Conservation (phyloP, 2,113 vertebrate genomes). For the Syngnathus scovelli region DNA sequence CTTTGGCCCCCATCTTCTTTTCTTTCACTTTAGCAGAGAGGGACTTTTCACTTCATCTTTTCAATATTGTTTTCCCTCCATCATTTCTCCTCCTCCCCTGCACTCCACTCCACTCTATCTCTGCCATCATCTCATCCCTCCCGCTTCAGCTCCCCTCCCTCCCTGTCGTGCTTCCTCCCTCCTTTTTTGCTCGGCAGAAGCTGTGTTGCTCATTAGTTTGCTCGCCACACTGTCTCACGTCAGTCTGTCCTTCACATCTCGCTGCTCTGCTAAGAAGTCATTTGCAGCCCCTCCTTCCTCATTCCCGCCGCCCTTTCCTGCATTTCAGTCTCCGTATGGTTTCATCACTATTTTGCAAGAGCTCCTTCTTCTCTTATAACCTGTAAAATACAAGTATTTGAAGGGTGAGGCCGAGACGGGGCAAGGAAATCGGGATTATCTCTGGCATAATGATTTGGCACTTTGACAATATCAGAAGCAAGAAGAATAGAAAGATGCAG, state of each 20-base stretch:
- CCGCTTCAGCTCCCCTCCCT: constrained; percentile 1
- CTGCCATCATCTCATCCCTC: constrained; percentile 31
- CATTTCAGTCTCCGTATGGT: constrained; percentile 65
- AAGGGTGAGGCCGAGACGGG: constrained; percentile 41
- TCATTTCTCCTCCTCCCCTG: constrained; percentile 7
- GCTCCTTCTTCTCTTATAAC: constrained; percentile 15
- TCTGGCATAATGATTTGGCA: constrained; percentile 36
- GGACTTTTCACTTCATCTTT: constrained; percentile 7
- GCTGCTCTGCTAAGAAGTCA: constrained; percentile 77
- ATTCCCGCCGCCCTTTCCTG: neutral
- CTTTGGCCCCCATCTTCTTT: constrained; percentile 22
- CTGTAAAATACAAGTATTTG: constrained; percentile 39
- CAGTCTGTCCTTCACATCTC: constrained; percentile 79
- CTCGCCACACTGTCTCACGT: constrained; percentile 60
- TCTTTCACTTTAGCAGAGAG: constrained; percentile 43
- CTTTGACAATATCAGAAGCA: constrained; percentile 44
- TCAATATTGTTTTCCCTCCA: constrained; percentile 14
- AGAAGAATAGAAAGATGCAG: constrained; percentile 21
- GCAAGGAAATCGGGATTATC: constrained; percentile 58
- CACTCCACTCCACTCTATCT: constrained; percentile 35
- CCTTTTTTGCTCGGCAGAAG: constrained; percentile 48
- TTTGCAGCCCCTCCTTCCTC: constrained; percentile 53
- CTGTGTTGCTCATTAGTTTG: constrained; percentile 74
- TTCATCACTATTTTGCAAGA: constrained; percentile 64
- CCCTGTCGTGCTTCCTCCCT: constrained; percentile 2